Conservation (phyloP, 2,113 vertebrate species). For the Chionis minor region DNA sequence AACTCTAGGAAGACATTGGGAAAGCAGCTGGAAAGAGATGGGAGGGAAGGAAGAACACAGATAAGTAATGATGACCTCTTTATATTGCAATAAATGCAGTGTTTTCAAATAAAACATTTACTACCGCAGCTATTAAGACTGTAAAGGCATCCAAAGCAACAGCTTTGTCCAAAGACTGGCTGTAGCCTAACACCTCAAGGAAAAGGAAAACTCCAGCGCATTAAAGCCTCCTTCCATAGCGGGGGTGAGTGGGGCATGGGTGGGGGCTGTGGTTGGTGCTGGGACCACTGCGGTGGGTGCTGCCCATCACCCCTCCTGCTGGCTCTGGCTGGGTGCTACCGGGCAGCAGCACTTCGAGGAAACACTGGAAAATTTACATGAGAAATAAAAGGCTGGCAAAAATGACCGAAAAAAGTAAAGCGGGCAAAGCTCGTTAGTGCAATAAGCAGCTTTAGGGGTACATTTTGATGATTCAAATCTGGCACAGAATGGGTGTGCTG, state of each 20-base stretch:
- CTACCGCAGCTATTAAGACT: background rate
- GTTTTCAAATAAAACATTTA: background rate
- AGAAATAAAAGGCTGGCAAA: background rate
- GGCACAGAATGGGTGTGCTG: background rate
- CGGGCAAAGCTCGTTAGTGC: background rate
- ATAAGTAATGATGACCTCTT: background rate
- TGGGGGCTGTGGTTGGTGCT: background rate
- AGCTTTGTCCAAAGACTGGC: background rate
- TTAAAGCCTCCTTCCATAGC: fast-evolving
- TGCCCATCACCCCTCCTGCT: background rate
- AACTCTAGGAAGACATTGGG: background rate
- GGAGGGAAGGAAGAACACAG: background rate
- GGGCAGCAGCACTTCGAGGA: background rate
- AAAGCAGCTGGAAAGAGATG: background rate
- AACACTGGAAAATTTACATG: background rate
- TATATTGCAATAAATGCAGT: background rate
- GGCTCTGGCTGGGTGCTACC: background rate
- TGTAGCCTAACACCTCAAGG: background rate
- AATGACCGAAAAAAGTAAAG: background rate
- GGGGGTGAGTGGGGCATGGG: background rate
- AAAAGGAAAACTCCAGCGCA: background rate
- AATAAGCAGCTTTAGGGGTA: background rate
- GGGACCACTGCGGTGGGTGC: background rate
- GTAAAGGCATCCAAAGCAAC: background rate
- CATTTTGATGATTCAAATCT: background rate